phyloP scores from a whole-genome alignment of 2,797 vertebrate species.

The Limosa lapponica region DNA sequence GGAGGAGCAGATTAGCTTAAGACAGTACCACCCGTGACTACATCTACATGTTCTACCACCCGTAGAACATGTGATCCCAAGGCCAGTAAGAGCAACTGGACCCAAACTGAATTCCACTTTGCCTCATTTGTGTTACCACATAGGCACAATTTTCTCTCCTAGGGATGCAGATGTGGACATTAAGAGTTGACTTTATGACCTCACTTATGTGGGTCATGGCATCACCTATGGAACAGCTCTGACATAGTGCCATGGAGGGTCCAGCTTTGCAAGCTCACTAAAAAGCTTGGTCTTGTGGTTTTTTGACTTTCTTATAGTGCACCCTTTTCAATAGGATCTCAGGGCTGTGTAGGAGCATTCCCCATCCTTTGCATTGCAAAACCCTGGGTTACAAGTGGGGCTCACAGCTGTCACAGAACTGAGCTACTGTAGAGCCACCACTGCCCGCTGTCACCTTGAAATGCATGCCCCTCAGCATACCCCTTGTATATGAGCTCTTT shows the following conservation, averaged over 20 bases:
- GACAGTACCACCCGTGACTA: neutral
- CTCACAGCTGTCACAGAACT: neutral
- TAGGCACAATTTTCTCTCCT: neutral
- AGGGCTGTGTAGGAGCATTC: neutral
- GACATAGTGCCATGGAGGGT: rapidly evolving
- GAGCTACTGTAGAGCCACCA: neutral
- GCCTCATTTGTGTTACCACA: neutral
- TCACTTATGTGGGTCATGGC: neutral
- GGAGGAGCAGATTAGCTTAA: neutral
- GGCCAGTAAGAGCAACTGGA: neutral
- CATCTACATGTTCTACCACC: neutral
- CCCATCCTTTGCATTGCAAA: neutral
- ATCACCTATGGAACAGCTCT: neutral
- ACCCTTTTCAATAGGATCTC: neutral
- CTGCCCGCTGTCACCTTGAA: neutral
- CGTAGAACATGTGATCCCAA: rapidly evolving
- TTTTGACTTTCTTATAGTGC: neutral
- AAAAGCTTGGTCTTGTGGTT: neutral
- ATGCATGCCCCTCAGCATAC: neutral
- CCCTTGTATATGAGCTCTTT: neutral
- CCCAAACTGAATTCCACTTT: neutral
- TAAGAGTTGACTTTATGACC: neutral
- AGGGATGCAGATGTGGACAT: rapidly evolving
- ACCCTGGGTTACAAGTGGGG: neutral
- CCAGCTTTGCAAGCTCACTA: neutral